phyloP scores from a whole-genome alignment of 2,888 invertebrate genomes.

The Syrphus vitripennis region DNA sequence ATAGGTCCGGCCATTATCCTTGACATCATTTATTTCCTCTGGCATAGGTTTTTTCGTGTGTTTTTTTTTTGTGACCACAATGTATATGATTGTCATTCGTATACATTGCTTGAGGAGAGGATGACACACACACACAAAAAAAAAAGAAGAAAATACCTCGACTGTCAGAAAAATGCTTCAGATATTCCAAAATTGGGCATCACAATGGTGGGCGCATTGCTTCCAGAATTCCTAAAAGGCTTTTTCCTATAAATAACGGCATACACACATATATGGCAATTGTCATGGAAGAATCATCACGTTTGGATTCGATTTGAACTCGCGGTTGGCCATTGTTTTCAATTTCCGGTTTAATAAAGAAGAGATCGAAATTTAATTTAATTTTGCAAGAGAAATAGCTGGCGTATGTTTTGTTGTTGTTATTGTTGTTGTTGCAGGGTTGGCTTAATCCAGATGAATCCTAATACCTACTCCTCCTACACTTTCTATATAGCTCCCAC shows the following conservation, averaged over 20 bases:
- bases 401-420: not conserved
- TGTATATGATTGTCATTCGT: constrained; percentile 1
- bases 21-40: constrained; percentile 50
- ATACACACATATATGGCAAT: not conserved
- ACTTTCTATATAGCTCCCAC: not conserved
- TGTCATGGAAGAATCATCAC: constrained; percentile 17
- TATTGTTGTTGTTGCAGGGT: not conserved
- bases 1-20: constrained; percentile 60
- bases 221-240: not conserved
- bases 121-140: not conserved
- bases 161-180: not conserved
- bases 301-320: constrained; percentile 30
- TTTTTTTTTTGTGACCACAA: constrained; percentile 11
- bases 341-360: constrained; percentile 53
- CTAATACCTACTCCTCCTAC: not conserved
- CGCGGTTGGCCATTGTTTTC: constrained; percentile 39
- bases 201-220: not conserved
- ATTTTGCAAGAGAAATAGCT: not conserved
- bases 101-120: not conserved
- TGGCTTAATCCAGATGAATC: not conserved
- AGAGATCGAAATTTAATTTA: constrained; percentile 54
- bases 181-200: not conserved
- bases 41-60: not conserved
- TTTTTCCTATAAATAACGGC: not conserved
- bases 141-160: not conserved